phyloP scores from a whole-genome alignment of 2,888 invertebrate genomes.

The Teleogryllus oceanicus region DNA sequence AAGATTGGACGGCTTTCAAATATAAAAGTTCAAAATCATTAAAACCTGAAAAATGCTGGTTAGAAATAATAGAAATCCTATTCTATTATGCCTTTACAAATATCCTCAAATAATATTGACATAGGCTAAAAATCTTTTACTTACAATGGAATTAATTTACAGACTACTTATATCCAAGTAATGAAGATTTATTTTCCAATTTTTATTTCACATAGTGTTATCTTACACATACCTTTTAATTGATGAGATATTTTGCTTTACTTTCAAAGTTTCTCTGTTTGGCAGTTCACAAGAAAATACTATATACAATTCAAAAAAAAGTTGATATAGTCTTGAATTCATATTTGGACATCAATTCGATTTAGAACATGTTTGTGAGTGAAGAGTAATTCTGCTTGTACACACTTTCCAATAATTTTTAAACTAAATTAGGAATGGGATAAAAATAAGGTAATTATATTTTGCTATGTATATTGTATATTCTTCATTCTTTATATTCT shows the following conservation, averaged over 20 bases:
- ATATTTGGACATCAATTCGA: neutral
- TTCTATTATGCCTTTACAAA: neutral
- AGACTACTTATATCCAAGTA: neutral
- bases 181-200: neutral
- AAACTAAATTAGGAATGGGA: neutral
- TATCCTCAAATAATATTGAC: conserved; percentile 1
- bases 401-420: neutral
- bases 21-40: neutral
- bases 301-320: neutral
- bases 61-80: conserved; percentile 3
- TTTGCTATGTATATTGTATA: neutral
- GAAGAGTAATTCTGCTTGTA: neutral
- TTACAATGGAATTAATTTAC: neutral
- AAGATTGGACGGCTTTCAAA: conserved; percentile 18
- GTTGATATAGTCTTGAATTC: neutral
- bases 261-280: neutral
- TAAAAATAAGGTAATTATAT: conserved; percentile 18
- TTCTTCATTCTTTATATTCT: neutral
- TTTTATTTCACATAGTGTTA: neutral
- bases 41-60: neutral
- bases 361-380: neutral
- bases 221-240: neutral
- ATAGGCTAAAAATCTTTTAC: neutral
- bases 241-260: neutral
- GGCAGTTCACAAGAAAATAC: neutral